Evolutionary conservation across 2,113 vertebrate species (phyloP).

Genomic region (Dolichotis patagonum): DNA sequence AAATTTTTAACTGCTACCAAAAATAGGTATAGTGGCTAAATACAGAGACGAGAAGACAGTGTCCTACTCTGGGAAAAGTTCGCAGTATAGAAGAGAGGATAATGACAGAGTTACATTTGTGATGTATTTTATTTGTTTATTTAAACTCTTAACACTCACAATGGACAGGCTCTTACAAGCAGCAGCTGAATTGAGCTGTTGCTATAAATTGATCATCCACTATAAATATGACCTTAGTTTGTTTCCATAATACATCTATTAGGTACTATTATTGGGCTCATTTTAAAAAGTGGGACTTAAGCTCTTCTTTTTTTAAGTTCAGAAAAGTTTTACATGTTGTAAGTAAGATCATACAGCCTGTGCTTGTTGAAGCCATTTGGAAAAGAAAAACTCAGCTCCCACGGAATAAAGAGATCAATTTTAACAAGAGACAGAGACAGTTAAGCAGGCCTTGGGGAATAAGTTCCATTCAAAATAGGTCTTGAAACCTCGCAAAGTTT

Average conservation of each 20-base stretch:
- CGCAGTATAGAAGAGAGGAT: not conserved
- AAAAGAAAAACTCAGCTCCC: too few relatives aligned
- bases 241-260: not conserved
- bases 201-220: not conserved
- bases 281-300: not conserved
- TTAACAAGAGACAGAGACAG: too few relatives aligned
- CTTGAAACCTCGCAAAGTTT: too few relatives aligned
- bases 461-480: too few relatives aligned
- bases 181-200: not conserved
- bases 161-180: not conserved
- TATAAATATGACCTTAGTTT: not conserved
- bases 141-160: not conserved
- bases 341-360: not conserved
- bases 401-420: too few relatives aligned
- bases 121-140: not conserved
- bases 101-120: not conserved
- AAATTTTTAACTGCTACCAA: not conserved
- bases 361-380: not conserved
- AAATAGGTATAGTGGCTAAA: not conserved
- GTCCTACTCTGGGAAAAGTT: not conserved
- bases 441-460: too few relatives aligned
- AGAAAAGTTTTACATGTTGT: not conserved
- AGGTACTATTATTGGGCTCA: not conserved
- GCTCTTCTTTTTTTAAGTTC: not conserved
- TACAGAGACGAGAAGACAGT: not conserved